A percentile compares a stretch with the other conserved stretches of the same genome.
Conservation (phyloP, 2,888 invertebrate species). For the Rhagophthalmus giganteus region DNA sequence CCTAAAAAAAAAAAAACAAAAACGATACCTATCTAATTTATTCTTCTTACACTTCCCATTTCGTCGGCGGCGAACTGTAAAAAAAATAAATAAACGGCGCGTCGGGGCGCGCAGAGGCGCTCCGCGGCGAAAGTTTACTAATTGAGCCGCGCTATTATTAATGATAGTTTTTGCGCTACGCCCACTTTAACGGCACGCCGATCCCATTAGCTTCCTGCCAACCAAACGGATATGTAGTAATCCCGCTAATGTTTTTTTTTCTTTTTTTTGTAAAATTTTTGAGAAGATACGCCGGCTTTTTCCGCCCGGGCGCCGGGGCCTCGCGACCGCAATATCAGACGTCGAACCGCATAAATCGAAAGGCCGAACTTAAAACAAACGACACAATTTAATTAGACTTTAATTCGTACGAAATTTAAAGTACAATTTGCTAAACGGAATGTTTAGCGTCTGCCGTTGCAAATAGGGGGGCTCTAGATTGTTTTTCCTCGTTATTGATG, state of each 20-base stretch:
- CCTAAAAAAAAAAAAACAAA: neutral
- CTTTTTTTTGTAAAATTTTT: neutral
- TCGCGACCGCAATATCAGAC: conserved; percentile 3
- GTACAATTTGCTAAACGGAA: conserved; percentile 23
- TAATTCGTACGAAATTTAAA: conserved; percentile 23
- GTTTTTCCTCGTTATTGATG: conserved; percentile 37
- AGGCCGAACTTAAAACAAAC: conserved; percentile 18
- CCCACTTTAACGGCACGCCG: too few species aligned
- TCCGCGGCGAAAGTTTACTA: neutral
- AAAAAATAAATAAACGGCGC: too few species aligned
- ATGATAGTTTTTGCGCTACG: neutral
- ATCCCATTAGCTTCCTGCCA: neutral
- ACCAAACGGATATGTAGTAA: neutral
- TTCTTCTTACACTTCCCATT: neutral
- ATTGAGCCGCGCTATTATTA: neutral
- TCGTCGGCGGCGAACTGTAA: neutral
- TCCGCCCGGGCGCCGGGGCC: too few species aligned
- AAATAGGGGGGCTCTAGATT: conserved; percentile 32
- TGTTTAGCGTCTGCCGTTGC: conserved; percentile 23
- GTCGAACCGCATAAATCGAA: conserved; percentile 18
- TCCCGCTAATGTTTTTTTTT: neutral
- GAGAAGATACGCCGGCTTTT: neutral
- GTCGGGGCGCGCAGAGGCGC: neutral
- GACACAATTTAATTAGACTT: conserved; percentile 33
- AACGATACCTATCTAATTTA: neutral